Evolutionary conservation across 2,797 vertebrate species (phyloP), one percentile per base, ranked within the genome.

Genomic region (Syncerus caffer): DNA sequence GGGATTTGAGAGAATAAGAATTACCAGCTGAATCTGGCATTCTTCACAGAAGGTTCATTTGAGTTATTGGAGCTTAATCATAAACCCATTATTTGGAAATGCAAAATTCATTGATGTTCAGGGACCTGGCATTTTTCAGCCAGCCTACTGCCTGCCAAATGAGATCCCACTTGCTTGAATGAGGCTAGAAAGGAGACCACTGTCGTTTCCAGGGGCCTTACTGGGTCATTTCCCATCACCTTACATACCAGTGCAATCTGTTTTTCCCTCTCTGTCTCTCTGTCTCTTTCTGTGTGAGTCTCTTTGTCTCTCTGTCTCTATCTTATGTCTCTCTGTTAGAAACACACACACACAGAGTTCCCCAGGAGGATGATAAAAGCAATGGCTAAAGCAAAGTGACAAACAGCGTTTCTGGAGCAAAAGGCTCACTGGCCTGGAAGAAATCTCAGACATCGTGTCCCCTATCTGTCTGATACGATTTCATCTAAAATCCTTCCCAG

Each of bases 401-500:
- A 97, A 80, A 93, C 58, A 82, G 85, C 80, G 31, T 96, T 95
- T 67, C 93, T 31, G 47, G 45, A 96, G 96, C 55, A 97, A 96
- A 97, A 97, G 93, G 38, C 42, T 97, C 96, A 94, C 21, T 97
- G 97, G 94, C 89, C 96, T 96, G 95, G 97, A 98, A 98, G 95
- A 74, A 97, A 97, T 96, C 88, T 67, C 94, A 98, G 96, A 97
- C 97, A 96, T 87, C 60, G 34, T 7, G 94, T 97, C 74, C 97
- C 96, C 95, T 96, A 93, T 89, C 90, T 97, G 96, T 96, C 97
- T 83, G 89, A 91, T 96, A 95, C 93, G 80, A 96, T 96, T 96
- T 97, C 93, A 97, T 97, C 96, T 93, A 92, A 89, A 95, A 91
- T 86, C 90, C 55, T 97, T 96, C 93, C 92, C 15, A 10, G 94